These are phyloP conservation scores for Phodopus roborovskii DNA, from an alignment of 2,113 vertebrate genomes.

Conservation along the genomic window DNA sequence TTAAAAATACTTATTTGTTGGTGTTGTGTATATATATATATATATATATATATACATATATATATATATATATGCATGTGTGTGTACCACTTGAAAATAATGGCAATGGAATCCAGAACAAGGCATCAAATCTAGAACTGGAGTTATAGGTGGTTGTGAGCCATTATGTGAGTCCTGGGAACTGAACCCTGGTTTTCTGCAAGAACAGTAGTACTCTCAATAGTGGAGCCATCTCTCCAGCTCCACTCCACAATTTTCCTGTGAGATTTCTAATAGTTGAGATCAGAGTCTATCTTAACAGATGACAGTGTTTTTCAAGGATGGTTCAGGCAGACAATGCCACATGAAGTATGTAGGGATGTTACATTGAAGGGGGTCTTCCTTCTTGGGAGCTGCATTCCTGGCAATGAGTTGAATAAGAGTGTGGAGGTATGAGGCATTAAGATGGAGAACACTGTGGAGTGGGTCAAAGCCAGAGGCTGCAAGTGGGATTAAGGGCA, in stretches of 20 bases:
- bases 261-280: background rate
- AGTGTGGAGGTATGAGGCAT: rapidly evolving
- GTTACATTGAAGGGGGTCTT: background rate
- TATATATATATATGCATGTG: background rate
- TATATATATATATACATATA: too few relatives aligned
- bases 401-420: too few relatives aligned
- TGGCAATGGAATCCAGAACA: background rate
- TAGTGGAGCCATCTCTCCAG: background rate
- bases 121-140: background rate
- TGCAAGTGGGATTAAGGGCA: background rate
- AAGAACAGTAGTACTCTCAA: background rate
- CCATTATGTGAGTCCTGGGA: background rate
- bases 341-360: too few relatives aligned
- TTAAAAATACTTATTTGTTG: background rate
- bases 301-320: background rate
- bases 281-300: background rate
- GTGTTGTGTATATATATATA: too few relatives aligned
- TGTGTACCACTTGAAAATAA: background rate
- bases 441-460: background rate
- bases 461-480: background rate
- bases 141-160: background rate
- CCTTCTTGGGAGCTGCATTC: background rate
- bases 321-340: background rate
- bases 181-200: background rate
- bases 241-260: background rate